phyloP scores from a whole-genome alignment of 2,888 invertebrate species.

The Mimachlamys varia region DNA sequence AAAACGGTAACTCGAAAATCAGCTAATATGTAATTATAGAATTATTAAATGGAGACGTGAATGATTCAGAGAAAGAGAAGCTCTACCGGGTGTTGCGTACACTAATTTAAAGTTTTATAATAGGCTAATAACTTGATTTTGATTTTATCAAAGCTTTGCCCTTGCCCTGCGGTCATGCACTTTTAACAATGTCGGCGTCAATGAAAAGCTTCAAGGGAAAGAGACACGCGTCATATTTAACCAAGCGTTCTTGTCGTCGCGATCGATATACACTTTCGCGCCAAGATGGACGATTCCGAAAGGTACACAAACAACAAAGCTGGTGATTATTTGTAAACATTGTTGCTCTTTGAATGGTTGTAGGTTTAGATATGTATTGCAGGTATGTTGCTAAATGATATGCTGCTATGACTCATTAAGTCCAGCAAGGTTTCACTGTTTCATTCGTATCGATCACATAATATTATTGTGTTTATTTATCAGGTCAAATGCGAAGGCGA shows the following conservation, averaged over 20 bases:
- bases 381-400: neutral
- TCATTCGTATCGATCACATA: too few relatives aligned
- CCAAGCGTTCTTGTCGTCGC: neutral
- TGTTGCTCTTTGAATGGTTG: neutral
- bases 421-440: too few relatives aligned
- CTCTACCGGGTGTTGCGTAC: too few relatives aligned
- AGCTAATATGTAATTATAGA: too few relatives aligned
- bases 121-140: too few relatives aligned
- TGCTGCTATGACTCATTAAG: too few relatives aligned
- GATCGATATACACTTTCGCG: neutral
- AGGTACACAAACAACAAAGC: neutral
- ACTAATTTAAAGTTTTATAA: too few relatives aligned
- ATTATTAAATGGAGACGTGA: too few relatives aligned
- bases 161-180: neutral
- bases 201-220: neutral
- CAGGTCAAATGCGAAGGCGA: too few relatives aligned
- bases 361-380: neutral
- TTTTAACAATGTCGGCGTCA: neutral
- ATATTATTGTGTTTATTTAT: too few relatives aligned
- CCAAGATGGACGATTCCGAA: constrained; percentile 31
- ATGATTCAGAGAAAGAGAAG: too few relatives aligned
- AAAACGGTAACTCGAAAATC: too few relatives aligned
- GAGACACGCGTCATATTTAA: neutral
- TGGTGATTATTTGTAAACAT: neutral
- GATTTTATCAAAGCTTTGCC: neutral